A percentile compares a stretch with the other conserved stretches of the same genome.
These are phyloP conservation scores for Tryphoninae sp. DNA, from an alignment of 2,888 invertebrate species.

Conservation along the genomic window DNA sequence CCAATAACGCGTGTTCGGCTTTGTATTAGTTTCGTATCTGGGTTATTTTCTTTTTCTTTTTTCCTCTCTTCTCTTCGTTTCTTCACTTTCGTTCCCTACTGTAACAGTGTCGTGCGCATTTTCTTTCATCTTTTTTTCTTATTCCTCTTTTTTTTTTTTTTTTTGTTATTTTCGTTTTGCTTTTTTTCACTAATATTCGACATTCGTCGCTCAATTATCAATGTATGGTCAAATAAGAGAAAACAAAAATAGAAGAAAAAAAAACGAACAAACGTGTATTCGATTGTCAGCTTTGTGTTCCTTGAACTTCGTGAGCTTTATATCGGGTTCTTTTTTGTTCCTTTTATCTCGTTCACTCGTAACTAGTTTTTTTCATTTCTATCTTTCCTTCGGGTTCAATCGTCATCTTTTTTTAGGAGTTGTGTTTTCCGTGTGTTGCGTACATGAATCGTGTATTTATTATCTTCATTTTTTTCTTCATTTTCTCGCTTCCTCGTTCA, in stretches of 20 bases:
- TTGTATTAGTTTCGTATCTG: constrained; percentile 48
- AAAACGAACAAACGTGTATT: constrained; percentile 50
- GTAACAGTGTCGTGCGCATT: constrained; percentile 57
- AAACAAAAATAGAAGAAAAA: constrained; percentile 23
- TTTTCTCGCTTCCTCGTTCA: background rate
- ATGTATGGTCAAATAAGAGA: constrained; percentile 27
- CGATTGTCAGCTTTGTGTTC: constrained; percentile 60
- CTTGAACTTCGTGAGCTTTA: constrained; percentile 51
- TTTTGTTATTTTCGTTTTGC: constrained; percentile 11
- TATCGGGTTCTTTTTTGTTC: constrained; percentile 39
- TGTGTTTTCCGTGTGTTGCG: constrained; percentile 64
- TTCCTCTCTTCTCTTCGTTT: constrained; percentile 25
- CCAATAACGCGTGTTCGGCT: constrained; percentile 56
- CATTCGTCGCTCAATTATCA: constrained; percentile 35
- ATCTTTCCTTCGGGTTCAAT: constrained; percentile 58
- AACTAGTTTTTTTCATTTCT: constrained; percentile 48
- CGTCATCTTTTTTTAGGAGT: constrained; percentile 61
- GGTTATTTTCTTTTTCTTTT: constrained; percentile 38
- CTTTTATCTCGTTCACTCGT: constrained; percentile 14
- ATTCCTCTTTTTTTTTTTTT: constrained; percentile 10
- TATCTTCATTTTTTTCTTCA: constrained; percentile 54
- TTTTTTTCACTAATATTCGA: constrained; percentile 32
- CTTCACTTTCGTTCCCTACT: constrained; percentile 31
- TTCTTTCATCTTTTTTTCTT: constrained; percentile 17
- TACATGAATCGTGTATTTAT: constrained; percentile 67